Percentiles rank a stretch among this genome's conserved stretches.
Conservation (phyloP, 2,797 vertebrate species). For the Halcyon smyrnensis region DNA sequence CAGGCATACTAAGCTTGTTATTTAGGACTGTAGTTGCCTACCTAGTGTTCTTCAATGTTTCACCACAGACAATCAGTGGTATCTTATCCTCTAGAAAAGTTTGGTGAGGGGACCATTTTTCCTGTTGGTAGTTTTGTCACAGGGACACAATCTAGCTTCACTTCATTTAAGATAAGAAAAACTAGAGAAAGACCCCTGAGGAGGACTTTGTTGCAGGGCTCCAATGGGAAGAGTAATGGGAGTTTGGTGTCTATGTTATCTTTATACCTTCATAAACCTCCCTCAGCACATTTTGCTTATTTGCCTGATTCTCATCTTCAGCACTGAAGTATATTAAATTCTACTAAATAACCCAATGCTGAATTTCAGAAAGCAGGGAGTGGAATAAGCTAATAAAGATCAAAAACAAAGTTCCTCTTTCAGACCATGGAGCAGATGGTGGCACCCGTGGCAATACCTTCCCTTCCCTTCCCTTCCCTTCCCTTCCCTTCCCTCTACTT, state of each 20-base stretch:
- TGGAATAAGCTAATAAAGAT: not conserved
- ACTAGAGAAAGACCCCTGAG: not conserved
- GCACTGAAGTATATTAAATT: not conserved
- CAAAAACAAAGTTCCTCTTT: slow-evolving; percentile 48
- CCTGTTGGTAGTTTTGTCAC: not conserved
- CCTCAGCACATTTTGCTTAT: not conserved
- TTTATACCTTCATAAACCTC: not conserved
- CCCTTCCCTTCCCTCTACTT: not conserved
- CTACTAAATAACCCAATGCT: not conserved
- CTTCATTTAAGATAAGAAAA: not conserved
- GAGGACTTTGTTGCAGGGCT: not conserved
- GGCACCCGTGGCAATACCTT: slow-evolving; percentile 47
- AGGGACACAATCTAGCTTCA: not conserved
- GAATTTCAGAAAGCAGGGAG: not conserved
- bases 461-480: not conserved
- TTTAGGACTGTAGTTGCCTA: not conserved
- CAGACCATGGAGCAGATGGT: slow-evolving; percentile 17
- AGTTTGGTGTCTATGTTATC: not conserved
- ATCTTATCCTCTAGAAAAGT: not conserved
- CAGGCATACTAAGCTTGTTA: not conserved
- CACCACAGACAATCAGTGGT: not conserved
- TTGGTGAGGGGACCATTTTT: not conserved
- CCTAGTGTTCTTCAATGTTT: not conserved
- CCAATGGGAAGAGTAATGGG: not conserved
- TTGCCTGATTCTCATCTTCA: not conserved